These are phyloP conservation scores for Acronicta aceris DNA, from an alignment of 2,888 invertebrate genomes.

Conservation along the genomic window DNA sequence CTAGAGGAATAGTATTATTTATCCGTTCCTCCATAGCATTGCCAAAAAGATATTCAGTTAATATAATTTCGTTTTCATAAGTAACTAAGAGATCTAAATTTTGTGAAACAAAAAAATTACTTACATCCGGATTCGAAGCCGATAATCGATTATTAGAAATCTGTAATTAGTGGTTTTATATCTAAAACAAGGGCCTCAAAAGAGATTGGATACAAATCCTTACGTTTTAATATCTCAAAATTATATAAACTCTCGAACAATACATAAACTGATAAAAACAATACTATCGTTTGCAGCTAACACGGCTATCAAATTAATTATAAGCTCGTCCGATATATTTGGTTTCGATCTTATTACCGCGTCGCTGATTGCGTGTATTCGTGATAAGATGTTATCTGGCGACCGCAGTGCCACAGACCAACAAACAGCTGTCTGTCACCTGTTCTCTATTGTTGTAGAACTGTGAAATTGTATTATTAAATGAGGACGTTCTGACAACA, in stretches of 20 bases:
- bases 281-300: slow-evolving; percentile 29
- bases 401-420: slow-evolving; percentile 56
- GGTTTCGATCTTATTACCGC: slow-evolving; percentile 63
- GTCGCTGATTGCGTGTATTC: slow-evolving; percentile 61
- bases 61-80: no score
- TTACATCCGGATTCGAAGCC: no score
- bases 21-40: no score
- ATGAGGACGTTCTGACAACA: slow-evolving; percentile 39
- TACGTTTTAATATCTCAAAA: no score
- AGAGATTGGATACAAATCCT: no score
- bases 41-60: no score
- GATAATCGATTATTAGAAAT: no score
- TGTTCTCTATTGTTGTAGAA: slow-evolving; percentile 45
- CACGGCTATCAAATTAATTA: slow-evolving; percentile 57
- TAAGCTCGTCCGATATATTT: slow-evolving; percentile 50
- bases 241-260: no score
- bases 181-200: background rate
- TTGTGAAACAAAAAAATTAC: no score
- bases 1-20: no score
- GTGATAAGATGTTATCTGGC: slow-evolving; percentile 69
- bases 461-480: slow-evolving; percentile 57
- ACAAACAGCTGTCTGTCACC: slow-evolving; percentile 68
- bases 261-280: slow-evolving; percentile 15
- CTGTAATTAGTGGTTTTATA: background rate
- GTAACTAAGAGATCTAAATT: no score